Evolutionary conservation across 2,888 invertebrate species (phyloP).

Genomic region (Automeris io): DNA sequence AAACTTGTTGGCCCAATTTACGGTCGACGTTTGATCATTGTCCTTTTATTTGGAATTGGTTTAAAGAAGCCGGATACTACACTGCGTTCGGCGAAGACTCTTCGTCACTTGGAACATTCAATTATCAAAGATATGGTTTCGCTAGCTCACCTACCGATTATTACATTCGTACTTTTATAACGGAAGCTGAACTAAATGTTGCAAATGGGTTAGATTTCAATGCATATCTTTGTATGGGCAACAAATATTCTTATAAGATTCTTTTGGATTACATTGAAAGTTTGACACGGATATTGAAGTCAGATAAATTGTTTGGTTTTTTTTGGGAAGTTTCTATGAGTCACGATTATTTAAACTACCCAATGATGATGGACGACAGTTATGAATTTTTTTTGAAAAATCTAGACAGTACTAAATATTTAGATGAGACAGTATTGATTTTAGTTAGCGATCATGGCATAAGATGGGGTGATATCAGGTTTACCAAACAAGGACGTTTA

Average conservation of each 20-base stretch:
- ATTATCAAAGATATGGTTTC: slow-evolving; percentile 87
- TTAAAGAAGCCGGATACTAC: slow-evolving; percentile 81
- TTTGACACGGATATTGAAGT: slow-evolving; percentile 76
- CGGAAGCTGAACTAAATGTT: slow-evolving; percentile 80
- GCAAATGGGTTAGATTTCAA: slow-evolving; percentile 81
- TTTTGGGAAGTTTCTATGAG: slow-evolving; percentile 90
- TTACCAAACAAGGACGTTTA: slow-evolving; percentile 89
- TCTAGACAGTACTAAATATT: slow-evolving; percentile 65
- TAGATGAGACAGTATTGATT: slow-evolving; percentile 82
- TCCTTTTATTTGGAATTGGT: slow-evolving; percentile 90
- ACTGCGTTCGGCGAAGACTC: slow-evolving; percentile 92
- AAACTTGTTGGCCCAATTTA: slow-evolving; percentile 79
- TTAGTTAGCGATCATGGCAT: slow-evolving; percentile 94
- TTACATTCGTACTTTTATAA: slow-evolving; percentile 85
- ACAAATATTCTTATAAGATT: slow-evolving; percentile 81
- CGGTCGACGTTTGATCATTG: slow-evolving; percentile 84
- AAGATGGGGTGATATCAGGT: slow-evolving; percentile 88
- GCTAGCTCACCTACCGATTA: slow-evolving; percentile 88
- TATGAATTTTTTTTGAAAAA: slow-evolving; percentile 77
- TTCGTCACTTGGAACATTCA: slow-evolving; percentile 86
- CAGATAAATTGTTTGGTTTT: slow-evolving; percentile 85
- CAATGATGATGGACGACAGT: slow-evolving; percentile 82
- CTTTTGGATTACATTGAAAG: slow-evolving; percentile 83
- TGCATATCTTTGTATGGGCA: slow-evolving; percentile 83
- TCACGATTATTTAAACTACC: slow-evolving; percentile 90